Evolutionary conservation across 2,797 vertebrate genomes (phyloP).

Genomic region (Carcharodon carcharias): DNA sequence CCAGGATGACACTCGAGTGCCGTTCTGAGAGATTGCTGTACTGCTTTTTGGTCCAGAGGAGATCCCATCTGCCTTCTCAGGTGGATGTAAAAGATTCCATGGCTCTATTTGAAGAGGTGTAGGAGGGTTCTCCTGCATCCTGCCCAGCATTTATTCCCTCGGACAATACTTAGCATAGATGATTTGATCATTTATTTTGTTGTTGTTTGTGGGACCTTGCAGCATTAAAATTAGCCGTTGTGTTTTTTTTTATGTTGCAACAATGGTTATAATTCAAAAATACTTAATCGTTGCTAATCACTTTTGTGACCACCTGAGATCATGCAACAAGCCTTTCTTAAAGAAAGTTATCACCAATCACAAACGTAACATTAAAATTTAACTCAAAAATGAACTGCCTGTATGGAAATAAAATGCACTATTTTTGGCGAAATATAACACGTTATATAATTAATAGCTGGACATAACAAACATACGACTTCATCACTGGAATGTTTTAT

Average conservation of each 20-base stretch:
- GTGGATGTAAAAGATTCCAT: too few relatives aligned
- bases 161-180: background rate
- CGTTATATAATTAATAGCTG: background rate
- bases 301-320: background rate
- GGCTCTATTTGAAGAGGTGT: too few relatives aligned
- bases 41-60: background rate
- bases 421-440: background rate
- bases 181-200: background rate
- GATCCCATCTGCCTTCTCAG: too few relatives aligned
- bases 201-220: background rate
- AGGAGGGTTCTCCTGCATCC: too few relatives aligned
- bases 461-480: background rate
- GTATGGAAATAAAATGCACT: background rate
- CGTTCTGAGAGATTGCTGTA: background rate
- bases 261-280: background rate
- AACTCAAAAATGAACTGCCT: background rate
- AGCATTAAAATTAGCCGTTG: background rate
- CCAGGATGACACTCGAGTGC: background rate
- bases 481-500: background rate
- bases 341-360: background rate
- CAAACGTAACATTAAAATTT: background rate
- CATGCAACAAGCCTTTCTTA: background rate
- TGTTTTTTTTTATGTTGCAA: background rate
- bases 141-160: background rate
- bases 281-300: background rate